A percentile compares a stretch with the other conserved stretches of the same genome.
Evolutionary conservation across 2,113 vertebrate species (phyloP).

Genomic region (Podilymbus podiceps): DNA sequence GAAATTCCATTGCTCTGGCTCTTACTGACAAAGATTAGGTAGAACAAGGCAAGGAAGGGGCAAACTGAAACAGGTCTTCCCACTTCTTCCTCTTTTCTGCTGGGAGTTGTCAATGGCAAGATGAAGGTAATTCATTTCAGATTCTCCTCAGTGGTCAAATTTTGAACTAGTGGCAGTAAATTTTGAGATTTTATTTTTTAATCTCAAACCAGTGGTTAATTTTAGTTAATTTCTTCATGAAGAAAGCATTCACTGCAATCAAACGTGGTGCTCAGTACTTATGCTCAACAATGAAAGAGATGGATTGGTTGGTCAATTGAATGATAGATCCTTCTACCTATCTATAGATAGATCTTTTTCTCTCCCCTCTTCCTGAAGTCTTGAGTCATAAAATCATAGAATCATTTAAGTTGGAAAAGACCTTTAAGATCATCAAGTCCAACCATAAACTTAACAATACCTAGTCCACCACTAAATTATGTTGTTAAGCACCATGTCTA

Average conservation of each 20-base stretch:
- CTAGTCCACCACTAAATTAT: background rate
- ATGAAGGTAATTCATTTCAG: background rate
- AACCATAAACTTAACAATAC: background rate
- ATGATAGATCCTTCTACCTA: background rate
- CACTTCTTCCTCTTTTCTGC: background rate
- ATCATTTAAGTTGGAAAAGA: background rate
- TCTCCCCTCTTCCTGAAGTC: fast-evolving
- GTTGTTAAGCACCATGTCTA: too few species aligned
- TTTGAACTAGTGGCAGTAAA: background rate
- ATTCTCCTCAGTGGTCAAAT: background rate
- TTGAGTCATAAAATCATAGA: background rate
- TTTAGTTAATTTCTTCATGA: background rate
- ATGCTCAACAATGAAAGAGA: background rate
- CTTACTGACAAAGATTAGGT: background rate
- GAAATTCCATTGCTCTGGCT: background rate
- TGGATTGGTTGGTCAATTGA: background rate
- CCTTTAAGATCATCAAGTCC: background rate
- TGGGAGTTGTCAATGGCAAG: background rate
- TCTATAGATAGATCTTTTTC: background rate
- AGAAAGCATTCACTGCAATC: background rate
- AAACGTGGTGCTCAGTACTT: background rate
- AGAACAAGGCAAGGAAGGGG: background rate
- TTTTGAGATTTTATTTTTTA: background rate
- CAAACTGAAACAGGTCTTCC: background rate
- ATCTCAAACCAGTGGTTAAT: background rate